Conservation (phyloP, 35 echinoderm and acorn worm genomes). For the Apostichopus californicus region DNA sequence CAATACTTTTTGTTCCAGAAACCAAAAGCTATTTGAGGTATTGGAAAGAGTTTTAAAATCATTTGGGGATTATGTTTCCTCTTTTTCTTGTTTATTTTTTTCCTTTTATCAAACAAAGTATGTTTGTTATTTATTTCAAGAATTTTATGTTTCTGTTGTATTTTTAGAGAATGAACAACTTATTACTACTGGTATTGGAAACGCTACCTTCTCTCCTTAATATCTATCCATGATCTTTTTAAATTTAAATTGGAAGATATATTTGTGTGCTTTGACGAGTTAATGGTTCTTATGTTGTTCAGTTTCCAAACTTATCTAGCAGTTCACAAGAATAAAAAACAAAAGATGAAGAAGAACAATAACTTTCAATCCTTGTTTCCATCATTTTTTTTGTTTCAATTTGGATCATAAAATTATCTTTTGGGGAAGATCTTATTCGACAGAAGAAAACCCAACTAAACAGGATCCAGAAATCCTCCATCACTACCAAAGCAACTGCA, state of each 20-base stretch:
- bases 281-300: conserved; percentile 28
- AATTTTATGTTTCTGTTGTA: conserved; percentile 43
- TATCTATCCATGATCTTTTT: conserved; percentile 5
- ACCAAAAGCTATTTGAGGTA: conserved; percentile 42
- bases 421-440: too few relatives aligned
- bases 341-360: conserved; percentile 9
- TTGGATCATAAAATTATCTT: too few relatives aligned
- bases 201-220: neutral
- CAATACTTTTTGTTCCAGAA: conserved; percentile 46
- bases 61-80: neutral
- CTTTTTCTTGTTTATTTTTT: neutral
- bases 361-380: neutral
- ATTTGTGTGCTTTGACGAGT: conserved; percentile 41
- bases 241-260: neutral
- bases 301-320: conserved; percentile 48
- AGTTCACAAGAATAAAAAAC: conserved; percentile 32
- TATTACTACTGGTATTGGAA: conserved; percentile 8
- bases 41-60: neutral
- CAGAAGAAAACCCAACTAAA: too few relatives aligned
- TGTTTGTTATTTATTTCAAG: conserved; percentile 52
- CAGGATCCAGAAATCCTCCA: too few relatives aligned
- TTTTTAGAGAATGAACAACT: neutral
- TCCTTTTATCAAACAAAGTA: conserved; percentile 5
- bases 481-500: too few relatives aligned
- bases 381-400: too few relatives aligned